phyloP scores from a whole-genome alignment of 2,888 invertebrate genomes.

The Amphipyra tragopoginis region DNA sequence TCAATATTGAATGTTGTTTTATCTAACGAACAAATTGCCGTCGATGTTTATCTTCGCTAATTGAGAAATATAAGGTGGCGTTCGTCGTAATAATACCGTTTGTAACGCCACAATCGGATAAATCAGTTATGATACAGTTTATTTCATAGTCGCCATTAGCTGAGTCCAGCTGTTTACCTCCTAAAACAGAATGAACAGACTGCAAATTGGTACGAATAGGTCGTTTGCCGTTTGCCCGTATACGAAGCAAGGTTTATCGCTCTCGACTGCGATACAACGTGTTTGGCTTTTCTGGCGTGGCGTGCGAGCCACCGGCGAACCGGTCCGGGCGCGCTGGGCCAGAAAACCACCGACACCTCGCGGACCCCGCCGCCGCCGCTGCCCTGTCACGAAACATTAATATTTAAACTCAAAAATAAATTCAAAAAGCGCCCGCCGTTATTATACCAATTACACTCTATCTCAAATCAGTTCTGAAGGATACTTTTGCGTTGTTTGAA shows the following conservation, averaged over 20 bases:
- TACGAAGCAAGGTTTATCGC: conserved; percentile 84
- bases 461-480: conserved; percentile 67
- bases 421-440: conserved; percentile 77
- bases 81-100: conserved; percentile 26
- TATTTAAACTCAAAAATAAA: conserved; percentile 83
- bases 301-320: conserved; percentile 82
- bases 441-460: conserved; percentile 80
- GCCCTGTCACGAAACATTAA: conserved; percentile 89
- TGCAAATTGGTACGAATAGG: conserved; percentile 86
- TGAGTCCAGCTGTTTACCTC: conserved; percentile 54
- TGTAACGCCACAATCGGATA: conserved; percentile 25
- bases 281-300: conserved; percentile 82
- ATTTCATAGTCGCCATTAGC: conserved; percentile 56
- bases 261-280: conserved; percentile 79
- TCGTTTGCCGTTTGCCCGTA: conserved; percentile 81
- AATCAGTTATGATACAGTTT: conserved; percentile 63
- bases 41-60: conserved; percentile 53
- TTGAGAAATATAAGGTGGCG: conserved; percentile 45
- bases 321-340: conserved; percentile 87
- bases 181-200: conserved; percentile 66
- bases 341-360: conserved; percentile 89
- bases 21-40: conserved; percentile 46
- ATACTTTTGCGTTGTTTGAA: conserved; percentile 65
- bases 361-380: conserved; percentile 75
- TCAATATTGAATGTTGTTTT: conserved; percentile 47